Evolutionary conservation across 2,113 vertebrate genomes (phyloP), one percentile per base, ranked within the genome.

Genomic region (Oxygymnocypris stewartii): DNA sequence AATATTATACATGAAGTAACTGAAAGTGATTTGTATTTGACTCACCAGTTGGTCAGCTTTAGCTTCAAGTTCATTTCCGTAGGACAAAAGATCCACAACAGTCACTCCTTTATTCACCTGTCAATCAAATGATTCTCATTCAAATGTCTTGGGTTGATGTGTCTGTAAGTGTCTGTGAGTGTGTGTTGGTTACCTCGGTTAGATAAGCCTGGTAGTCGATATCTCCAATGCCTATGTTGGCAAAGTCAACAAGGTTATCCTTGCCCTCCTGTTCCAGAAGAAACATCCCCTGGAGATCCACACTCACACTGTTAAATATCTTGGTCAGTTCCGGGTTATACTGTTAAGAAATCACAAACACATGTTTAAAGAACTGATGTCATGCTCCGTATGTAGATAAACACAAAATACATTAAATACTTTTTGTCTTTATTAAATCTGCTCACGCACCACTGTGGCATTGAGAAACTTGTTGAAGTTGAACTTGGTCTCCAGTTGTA

Each of bases 401-500:
- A 63, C 28, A 54, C 11, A 82, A 18, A 73, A 71, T 71, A 8
- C 25, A n/a, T 61, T 10, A 44, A 14, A 47, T 23, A 6, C 0
- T 20, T 42, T 74, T 23, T 42, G 49, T 51, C 16, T 25, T n/a
- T 86, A 23, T 61, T 61, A 61, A 10, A 12, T 67, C 4, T 20
- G n/a, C 25, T 74, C 44, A 92, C 97, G 93, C 91, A 98, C 98
- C 94, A 95, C 91, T 31, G 93, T 94, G 80, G 94, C 92, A 92
- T 96, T 95, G 77, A 99, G 92, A 89, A 96, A 93, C 10, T 93
- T 90, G 89, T 96, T 96, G 73, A 99, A 90, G 88, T 97, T 96
- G 89, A 98, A 98, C 57, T 94, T 88, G 42, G 96, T 92, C 84
- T 99, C 96, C 49, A 99, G 93, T 84, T 96, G 96, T 85, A 99